Base-by-base conservation (phyloP, 92 coral and sea anemone species). In the Virgularia gustaviana region DNA sequence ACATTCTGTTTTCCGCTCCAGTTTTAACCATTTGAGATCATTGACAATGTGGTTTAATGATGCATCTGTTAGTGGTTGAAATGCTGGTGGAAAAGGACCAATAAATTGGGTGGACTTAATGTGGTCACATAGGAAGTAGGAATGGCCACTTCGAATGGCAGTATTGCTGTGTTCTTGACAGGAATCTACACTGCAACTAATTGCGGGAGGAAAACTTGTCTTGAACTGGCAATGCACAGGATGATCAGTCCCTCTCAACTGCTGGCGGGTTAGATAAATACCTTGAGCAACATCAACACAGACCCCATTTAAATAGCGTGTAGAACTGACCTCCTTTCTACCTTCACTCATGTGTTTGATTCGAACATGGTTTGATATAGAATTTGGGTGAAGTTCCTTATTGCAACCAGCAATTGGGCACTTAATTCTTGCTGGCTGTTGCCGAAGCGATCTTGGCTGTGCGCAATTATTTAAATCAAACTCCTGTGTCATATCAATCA, bases 181-280 rank as follows among this genome's bases (percentile, higher is more conserved):
- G 29, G 77, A 13, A 25, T 53, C 72, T 18, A 45, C 62, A 56
- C 73, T 76, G 72, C 83, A 79, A 13, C 13, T 34, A 49, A 79
- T 71, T 23, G 73, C 67, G 36, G 79, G 52, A 15, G 83, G 72
- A 29, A 49, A 37, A 1, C 71, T 67, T 41, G 62, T 71, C 53
- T 67, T 76, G 54, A 70, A 79, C 59, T 79, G 83, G 49, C 73
- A 67, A 72, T 79, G 83, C 32, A 57, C 22, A 44, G 71, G 73
- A 39, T 47, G 73, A 70, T 44, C 74, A 12, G 72, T 77, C 41
- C 84, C 79, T 41, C 79, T 34, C 2, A 34, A 12, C 43, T 71
- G 73, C 51, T 63, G 41, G 27, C 83, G 59, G 32, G 71, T 22
- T 19, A 79, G 16, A 36, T 55, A 79, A 53, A 79, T 71, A 8